A percentile compares a stretch with the other conserved stretches of the same genome.
Conservation (phyloP, 2,113 vertebrate genomes). For the Orientallactaga bullata region DNA sequence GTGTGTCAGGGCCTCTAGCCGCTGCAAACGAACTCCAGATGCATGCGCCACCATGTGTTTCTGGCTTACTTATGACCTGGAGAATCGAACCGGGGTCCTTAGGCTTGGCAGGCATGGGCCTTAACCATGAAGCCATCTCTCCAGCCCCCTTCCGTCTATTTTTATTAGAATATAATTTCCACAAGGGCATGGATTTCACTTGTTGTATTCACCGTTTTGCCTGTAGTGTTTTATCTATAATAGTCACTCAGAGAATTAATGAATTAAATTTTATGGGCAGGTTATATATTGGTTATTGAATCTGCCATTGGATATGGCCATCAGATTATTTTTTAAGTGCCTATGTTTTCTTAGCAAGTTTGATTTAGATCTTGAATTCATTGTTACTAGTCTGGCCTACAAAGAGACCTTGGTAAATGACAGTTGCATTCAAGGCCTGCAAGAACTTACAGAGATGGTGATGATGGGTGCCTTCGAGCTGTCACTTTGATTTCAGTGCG, state of each 20-base stretch:
- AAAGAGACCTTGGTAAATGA: conserved; percentile 59
- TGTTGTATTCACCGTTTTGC: not conserved
- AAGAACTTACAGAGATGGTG: conserved; percentile 44
- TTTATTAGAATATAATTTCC: not conserved
- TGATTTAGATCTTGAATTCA: conserved; percentile 61
- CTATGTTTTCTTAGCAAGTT: conserved; percentile 38
- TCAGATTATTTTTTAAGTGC: not conserved
- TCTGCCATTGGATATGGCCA: not conserved
- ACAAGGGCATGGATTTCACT: not conserved
- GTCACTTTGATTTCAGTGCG: conserved; percentile 72
- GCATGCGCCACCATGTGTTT: too few relatives aligned
- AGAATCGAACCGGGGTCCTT: too few relatives aligned
- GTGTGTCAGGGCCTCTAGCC: too few relatives aligned
- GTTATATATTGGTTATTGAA: not conserved
- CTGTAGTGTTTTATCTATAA: not conserved
- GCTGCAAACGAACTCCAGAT: too few relatives aligned
- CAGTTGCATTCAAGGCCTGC: conserved; percentile 61
- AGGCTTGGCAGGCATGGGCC: too few relatives aligned
- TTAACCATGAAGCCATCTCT: too few relatives aligned
- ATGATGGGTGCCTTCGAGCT: conserved; percentile 49
- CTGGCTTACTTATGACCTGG: too few relatives aligned
- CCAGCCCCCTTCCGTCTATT: not conserved
- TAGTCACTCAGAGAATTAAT: conserved; percentile 1
- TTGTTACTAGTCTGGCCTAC: conserved; percentile 66
- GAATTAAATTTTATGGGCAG: conserved; percentile 26